Percentiles rank a stretch among this genome's conserved stretches.
phyloP scores from a whole-genome alignment of 2,797 vertebrate genomes.

The Lacerta agilis region DNA sequence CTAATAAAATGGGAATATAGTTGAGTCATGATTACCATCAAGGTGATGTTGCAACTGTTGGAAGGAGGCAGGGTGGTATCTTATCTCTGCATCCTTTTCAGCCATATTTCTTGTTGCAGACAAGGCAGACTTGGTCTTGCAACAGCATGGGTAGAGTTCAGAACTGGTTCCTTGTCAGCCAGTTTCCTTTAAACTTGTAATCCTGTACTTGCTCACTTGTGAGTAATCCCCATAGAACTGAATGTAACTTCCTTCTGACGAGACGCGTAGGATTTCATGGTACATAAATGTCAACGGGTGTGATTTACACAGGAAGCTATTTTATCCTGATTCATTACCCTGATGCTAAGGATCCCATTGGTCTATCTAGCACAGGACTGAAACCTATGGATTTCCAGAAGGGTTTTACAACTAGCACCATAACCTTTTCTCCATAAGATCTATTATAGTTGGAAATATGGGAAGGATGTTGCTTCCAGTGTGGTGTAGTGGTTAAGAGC shows the following conservation, averaged over 20 bases:
- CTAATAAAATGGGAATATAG: neutral
- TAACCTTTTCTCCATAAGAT: slow-evolving; percentile 52
- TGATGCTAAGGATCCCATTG: neutral
- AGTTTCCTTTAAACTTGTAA: neutral
- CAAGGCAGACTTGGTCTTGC: neutral
- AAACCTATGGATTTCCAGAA: slow-evolving; percentile 61
- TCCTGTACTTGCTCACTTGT: neutral
- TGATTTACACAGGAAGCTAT: neutral
- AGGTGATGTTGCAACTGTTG: neutral
- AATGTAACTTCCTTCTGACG: neutral
- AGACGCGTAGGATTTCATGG: neutral
- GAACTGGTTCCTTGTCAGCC: neutral
- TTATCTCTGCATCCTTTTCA: neutral
- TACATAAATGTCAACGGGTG: neutral
- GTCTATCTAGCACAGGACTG: neutral
- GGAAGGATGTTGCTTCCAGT: slow-evolving; percentile 19
- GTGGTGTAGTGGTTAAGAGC: no score
- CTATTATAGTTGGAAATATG: slow-evolving; percentile 32
- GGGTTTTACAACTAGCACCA: slow-evolving; percentile 42
- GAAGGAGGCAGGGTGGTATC: neutral
- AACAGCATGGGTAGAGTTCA: neutral
- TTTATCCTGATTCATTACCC: neutral
- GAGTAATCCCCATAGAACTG: neutral
- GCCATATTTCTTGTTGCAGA: neutral
- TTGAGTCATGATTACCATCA: neutral